These are phyloP conservation scores for Prosopocoilus inquinatus DNA, from an alignment of 2,888 invertebrate species.

Conservation along the genomic window DNA sequence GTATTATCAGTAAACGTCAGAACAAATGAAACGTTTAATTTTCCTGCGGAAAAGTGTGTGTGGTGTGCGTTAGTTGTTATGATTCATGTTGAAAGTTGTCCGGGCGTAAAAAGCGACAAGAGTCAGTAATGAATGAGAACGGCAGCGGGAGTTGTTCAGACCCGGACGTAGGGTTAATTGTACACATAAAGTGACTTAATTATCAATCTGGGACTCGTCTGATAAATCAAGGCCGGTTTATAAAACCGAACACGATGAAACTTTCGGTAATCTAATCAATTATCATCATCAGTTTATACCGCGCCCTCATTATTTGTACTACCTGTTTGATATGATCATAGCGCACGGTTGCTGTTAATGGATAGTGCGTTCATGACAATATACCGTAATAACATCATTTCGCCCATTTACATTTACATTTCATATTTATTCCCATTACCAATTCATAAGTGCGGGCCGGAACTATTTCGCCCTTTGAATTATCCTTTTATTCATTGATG, in stretches of 20 bases:
- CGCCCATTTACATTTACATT: neutral
- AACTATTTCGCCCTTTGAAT: too few species aligned
- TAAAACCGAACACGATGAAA: slow-evolving; percentile 15
- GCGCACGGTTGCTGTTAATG: neutral
- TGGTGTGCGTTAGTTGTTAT: slow-evolving; percentile 31
- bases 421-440: neutral
- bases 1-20: slow-evolving; percentile 15
- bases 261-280: slow-evolving; percentile 4
- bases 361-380: neutral
- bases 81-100: slow-evolving; percentile 33
- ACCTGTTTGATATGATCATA: slow-evolving; percentile 6
- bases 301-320: neutral
- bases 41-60: slow-evolving; percentile 28
- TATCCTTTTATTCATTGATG: too few species aligned
- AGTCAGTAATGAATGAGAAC: slow-evolving; percentile 33
- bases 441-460: neutral
- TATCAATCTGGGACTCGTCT: slow-evolving; percentile 30
- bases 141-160: slow-evolving; percentile 30
- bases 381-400: neutral
- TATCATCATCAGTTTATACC: slow-evolving; percentile 1
- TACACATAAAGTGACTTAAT: slow-evolving; percentile 34
- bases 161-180: slow-evolving; percentile 38
- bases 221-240: slow-evolving; percentile 26
- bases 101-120: slow-evolving; percentile 31
- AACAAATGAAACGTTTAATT: slow-evolving; percentile 33